Percentiles rank a stretch among this genome's conserved stretches.
phyloP scores from a whole-genome alignment of 2,797 vertebrate genomes.

The Picus viridis region DNA sequence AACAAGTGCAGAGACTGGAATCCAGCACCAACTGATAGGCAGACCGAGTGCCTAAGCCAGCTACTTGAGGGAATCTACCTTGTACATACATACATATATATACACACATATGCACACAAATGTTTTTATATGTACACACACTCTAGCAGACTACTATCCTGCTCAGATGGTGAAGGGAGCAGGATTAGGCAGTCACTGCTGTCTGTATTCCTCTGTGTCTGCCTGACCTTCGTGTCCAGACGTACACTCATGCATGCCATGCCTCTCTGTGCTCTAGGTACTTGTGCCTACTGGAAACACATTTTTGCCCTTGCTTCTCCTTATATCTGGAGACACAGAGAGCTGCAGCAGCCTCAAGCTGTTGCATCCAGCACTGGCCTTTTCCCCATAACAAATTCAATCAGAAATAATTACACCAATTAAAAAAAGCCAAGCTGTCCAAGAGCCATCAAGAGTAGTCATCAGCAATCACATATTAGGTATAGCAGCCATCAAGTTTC shows the following conservation, averaged over 20 bases:
- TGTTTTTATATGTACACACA: fast-evolving
- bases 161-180: background rate
- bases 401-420: background rate
- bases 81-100: background rate
- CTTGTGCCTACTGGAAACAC: background rate
- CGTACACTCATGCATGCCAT: background rate
- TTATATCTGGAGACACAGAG: fast-evolving
- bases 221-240: background rate
- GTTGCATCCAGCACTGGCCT: background rate
- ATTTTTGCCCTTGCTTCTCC: background rate
- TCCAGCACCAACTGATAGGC: background rate
- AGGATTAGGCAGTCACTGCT: background rate
- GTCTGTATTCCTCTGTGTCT: background rate
- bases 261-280: background rate
- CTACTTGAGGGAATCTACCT: background rate
- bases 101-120: background rate
- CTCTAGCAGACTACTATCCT: background rate
- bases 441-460: background rate
- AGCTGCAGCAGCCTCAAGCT: background rate
- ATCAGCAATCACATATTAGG: background rate
- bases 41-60: background rate
- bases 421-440: background rate
- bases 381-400: background rate
- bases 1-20: background rate
- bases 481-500: fast-evolving